Evolutionary conservation across 2,113 vertebrate species (phyloP).

Genomic region (Phylloscopus trochiloides): DNA sequence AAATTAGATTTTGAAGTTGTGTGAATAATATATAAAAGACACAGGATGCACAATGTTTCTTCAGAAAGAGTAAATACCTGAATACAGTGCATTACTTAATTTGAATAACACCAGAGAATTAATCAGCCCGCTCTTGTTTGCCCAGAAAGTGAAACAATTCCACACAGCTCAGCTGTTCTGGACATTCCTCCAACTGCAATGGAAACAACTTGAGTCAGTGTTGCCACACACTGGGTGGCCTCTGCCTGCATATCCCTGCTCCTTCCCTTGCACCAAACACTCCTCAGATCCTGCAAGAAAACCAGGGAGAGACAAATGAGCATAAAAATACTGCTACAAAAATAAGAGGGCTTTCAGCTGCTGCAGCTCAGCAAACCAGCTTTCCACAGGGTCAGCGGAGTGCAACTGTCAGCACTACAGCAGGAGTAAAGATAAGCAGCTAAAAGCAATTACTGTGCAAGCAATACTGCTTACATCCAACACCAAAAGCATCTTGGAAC

Average conservation of each 20-base stretch:
- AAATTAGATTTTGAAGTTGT: not conserved
- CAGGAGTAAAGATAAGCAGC: not conserved
- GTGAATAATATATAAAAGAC: not conserved
- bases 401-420: not conserved
- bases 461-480: not conserved
- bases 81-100: not conserved
- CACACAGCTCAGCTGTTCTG: not conserved
- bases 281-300: not conserved
- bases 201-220: not conserved
- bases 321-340: not conserved
- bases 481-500: not conserved
- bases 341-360: not conserved
- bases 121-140: not conserved
- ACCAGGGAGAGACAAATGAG: not conserved
- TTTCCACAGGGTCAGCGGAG: not conserved
- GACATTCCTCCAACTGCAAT: not conserved
- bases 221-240: not conserved
- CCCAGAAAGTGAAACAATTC: not conserved
- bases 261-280: not conserved
- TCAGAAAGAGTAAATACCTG: not conserved
- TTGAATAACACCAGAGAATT: not conserved
- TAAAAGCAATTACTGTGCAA: not conserved
- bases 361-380: not conserved
- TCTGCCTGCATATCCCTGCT: not conserved
- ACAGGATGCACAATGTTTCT: fast-evolving